phyloP scores from a whole-genome alignment of 2,797 vertebrate genomes.

The Denticeps clupeoides region DNA sequence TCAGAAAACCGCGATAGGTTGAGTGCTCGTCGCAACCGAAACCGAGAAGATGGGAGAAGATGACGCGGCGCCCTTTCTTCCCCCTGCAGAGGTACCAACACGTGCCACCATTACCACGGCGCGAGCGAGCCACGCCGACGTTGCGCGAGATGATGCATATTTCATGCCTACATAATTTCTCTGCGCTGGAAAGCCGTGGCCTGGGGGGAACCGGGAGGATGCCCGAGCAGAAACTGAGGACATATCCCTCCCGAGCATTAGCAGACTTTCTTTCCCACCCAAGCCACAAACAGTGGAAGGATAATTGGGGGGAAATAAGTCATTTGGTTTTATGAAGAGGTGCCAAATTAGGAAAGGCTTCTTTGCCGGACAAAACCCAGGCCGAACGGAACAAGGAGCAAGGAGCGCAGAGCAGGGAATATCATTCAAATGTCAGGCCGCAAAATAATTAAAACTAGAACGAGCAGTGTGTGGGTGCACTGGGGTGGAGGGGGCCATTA shows the following conservation, averaged over 20 bases:
- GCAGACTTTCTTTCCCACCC: too few relatives aligned
- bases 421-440: not conserved
- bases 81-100: not conserved
- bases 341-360: not conserved
- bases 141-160: slow-evolving; percentile 24
- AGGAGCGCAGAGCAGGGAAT: slow-evolving; percentile 8
- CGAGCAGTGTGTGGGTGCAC: slow-evolving; percentile 14
- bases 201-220: not conserved
- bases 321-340: too few relatives aligned
- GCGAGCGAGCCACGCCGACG: slow-evolving; percentile 10
- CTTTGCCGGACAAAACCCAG: not conserved
- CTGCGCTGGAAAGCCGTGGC: slow-evolving; percentile 9
- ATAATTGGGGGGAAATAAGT: not conserved
- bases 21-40: too few relatives aligned
- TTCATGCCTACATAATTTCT: slow-evolving; percentile 25
- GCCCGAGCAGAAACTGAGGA: not conserved
- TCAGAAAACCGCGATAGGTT: too few relatives aligned
- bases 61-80: too few relatives aligned
- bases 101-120: not conserved
- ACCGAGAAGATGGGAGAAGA: not conserved
- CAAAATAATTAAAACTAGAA: slow-evolving; percentile 14
- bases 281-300: slow-evolving; percentile 38
- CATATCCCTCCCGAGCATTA: too few relatives aligned
- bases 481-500: slow-evolving; percentile 34
- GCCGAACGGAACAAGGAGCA: not conserved